A percentile compares a stretch with the other conserved stretches of the same genome.
Conservation (phyloP, 2,113 vertebrate species). For the Corythoichthys haematopterus region DNA sequence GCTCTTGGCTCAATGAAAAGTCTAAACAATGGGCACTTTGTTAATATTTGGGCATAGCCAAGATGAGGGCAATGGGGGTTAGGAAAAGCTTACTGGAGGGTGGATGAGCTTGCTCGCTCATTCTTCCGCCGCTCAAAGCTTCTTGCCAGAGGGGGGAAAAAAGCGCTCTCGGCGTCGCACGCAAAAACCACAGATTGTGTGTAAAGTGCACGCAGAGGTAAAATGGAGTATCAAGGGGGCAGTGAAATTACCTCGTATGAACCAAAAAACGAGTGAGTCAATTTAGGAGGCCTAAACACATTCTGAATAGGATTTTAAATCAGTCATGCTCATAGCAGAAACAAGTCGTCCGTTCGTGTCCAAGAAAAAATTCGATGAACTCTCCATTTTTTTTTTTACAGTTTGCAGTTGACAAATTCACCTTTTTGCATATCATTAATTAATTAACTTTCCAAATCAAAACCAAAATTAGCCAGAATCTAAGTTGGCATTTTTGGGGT, state of each 20-base stretch:
- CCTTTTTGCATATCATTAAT: too few relatives aligned
- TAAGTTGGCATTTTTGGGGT: too few relatives aligned
- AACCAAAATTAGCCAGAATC: too few relatives aligned
- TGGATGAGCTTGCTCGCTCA: slow-evolving; percentile 21
- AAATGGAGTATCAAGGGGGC: slow-evolving; percentile 29
- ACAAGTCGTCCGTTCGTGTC: too few relatives aligned
- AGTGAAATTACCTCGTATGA: slow-evolving; percentile 33
- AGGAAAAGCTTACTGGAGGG: slow-evolving; percentile 52
- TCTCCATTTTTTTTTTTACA: too few relatives aligned
- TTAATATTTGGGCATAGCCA: slow-evolving; percentile 58
- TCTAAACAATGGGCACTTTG: slow-evolving; percentile 65
- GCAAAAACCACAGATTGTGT: slow-evolving; percentile 20
- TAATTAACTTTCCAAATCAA: too few relatives aligned
- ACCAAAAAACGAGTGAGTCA: slow-evolving; percentile 21
- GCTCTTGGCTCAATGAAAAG: slow-evolving; percentile 40
- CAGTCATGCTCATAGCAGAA: neutral
- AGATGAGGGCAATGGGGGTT: slow-evolving; percentile 40
- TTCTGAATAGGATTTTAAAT: neutral
- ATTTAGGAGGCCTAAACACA: neutral
- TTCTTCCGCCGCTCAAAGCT: slow-evolving; percentile 27
- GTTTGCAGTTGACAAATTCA: neutral
- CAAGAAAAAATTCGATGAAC: too few relatives aligned
- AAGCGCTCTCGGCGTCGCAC: slow-evolving; percentile 15
- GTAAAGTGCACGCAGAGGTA: slow-evolving; percentile 2
- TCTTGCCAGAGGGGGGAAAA: slow-evolving; percentile 27